Percentiles rank a stretch among this genome's conserved stretches.
Evolutionary conservation across 2,113 vertebrate genomes (phyloP).

Genomic region (Pao palembangensis): DNA sequence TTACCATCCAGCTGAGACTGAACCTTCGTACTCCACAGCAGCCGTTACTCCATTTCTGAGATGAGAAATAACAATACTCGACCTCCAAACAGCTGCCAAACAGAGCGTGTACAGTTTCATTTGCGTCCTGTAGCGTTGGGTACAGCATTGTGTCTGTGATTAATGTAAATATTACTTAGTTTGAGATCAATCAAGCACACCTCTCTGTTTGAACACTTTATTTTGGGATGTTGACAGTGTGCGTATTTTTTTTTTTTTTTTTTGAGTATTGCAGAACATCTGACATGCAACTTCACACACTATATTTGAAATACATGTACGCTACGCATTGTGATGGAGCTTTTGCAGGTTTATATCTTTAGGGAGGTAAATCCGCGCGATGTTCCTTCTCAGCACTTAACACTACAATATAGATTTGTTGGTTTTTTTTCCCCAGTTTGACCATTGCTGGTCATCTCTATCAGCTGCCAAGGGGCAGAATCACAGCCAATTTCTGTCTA

Average conservation of each 20-base stretch:
- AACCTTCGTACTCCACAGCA: too few relatives aligned
- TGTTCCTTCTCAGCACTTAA: not conserved
- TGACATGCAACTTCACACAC: constrained; percentile 13
- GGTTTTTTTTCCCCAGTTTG: too few relatives aligned
- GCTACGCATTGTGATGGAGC: constrained; percentile 6
- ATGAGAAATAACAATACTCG: too few relatives aligned
- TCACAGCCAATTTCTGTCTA: too few relatives aligned
- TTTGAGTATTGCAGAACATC: not conserved
- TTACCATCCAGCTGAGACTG: too few relatives aligned
- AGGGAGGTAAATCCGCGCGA: constrained; percentile 2
- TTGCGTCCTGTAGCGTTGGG: not conserved
- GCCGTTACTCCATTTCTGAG: too few relatives aligned
- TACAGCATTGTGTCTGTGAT: not conserved
- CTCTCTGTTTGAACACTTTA: not conserved
- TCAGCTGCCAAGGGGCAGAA: too few relatives aligned
- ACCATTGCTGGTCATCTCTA: too few relatives aligned
- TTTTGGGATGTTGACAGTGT: not conserved
- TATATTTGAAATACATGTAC: constrained; percentile 36
- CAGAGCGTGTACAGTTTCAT: too few relatives aligned
- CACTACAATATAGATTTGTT: too few relatives aligned
- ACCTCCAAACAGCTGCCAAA: too few relatives aligned
- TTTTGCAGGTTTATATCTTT: not conserved
- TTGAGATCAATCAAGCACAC: constrained; percentile 19
- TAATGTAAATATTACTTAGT: not conserved
- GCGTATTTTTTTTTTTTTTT: not conserved